A percentile compares a stretch with the other conserved stretches of the same genome.
phyloP scores from a whole-genome alignment of 2,113 vertebrate species.

The Tangachromis dhanisi region DNA sequence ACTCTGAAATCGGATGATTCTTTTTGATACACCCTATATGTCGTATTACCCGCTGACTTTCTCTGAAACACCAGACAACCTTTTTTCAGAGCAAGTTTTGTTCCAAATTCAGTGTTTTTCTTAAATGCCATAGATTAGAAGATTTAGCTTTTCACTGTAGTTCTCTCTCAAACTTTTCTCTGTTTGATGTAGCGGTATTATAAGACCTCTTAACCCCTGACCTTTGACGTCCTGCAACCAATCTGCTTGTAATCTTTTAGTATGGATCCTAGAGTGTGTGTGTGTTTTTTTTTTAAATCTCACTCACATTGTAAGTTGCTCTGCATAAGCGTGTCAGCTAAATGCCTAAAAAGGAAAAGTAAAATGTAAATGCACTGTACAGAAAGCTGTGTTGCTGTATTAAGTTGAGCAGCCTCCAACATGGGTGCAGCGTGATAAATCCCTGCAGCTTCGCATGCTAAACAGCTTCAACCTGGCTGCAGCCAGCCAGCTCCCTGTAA shows the following conservation, averaged over 20 bases:
- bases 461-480: conserved; percentile 64
- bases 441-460: conserved; percentile 61
- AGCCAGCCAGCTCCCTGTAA: conserved; percentile 64
- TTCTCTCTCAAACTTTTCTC: neutral
- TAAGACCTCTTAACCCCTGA: neutral
- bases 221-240: neutral
- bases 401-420: conserved; percentile 52
- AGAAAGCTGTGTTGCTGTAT: conserved; percentile 46
- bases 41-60: neutral
- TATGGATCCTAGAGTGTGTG: neutral
- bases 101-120: neutral
- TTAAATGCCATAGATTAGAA: neutral
- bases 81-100: neutral
- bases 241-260: neutral
- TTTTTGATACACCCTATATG: neutral
- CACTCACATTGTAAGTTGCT: neutral
- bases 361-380: conserved; percentile 44
- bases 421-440: conserved; percentile 60
- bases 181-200: neutral
- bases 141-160: neutral
- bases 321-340: conserved; percentile 24
- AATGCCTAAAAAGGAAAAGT: neutral
- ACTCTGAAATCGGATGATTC: neutral
- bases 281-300: neutral
- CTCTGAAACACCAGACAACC: neutral